These are phyloP conservation scores for Gadopsis bispinosus DNA, from an alignment of 2,797 vertebrate genomes.

Conservation along the genomic window DNA sequence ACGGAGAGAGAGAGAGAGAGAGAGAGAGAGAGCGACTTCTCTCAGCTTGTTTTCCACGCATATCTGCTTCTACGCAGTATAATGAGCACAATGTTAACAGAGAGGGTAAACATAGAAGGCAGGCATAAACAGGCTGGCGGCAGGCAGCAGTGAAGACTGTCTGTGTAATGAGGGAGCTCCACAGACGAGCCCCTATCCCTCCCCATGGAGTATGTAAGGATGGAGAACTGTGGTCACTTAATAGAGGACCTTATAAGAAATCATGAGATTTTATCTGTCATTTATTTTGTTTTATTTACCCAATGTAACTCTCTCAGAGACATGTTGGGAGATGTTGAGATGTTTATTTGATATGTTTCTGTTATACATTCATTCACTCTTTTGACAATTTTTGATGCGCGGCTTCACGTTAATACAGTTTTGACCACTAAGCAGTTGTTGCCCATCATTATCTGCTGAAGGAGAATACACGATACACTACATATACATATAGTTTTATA, in stretches of 20 bases:
- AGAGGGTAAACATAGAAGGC: conserved; percentile 68
- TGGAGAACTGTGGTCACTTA: conserved; percentile 16
- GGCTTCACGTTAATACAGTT: conserved; percentile 6
- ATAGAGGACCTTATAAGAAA: conserved; percentile 16
- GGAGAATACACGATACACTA: neutral
- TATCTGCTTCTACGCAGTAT: conserved; percentile 58
- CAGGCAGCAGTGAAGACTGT: conserved; percentile 51
- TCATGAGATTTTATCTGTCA: neutral
- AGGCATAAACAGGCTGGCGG: conserved; percentile 58
- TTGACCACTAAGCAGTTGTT: conserved; percentile 15
- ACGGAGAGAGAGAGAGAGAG: conserved; percentile 1
- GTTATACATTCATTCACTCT: neutral
- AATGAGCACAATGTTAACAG: conserved; percentile 76
- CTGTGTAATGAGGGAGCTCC: conserved; percentile 52
- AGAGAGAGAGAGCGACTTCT: conserved; percentile 29
- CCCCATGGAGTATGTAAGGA: conserved; percentile 17
- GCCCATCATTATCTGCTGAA: neutral
- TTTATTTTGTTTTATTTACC: neutral
- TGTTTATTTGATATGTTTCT: too few species aligned
- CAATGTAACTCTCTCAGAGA: too few species aligned
- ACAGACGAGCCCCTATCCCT: conserved; percentile 7
- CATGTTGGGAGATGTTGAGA: too few species aligned
- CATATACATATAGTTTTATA: neutral
- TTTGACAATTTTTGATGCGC: neutral
- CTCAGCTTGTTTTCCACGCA: conserved; percentile 55